phyloP scores from a whole-genome alignment of 64 coral and sea anemone genomes.

The Pocillopora damicornis region DNA sequence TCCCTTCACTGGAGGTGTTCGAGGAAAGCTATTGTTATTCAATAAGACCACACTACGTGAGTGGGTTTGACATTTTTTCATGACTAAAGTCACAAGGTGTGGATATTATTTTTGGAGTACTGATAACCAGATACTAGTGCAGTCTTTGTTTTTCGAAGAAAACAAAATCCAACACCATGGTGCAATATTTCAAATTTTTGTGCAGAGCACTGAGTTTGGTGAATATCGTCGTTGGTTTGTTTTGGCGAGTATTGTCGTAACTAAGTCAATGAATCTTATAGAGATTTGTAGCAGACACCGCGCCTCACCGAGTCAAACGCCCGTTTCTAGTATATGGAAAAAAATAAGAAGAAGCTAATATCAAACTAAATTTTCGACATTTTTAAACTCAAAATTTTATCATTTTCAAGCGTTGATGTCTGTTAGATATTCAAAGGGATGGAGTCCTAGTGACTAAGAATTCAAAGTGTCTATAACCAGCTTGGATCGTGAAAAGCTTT shows the following conservation, averaged over 20 bases:
- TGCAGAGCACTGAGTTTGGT: background rate
- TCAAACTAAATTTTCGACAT: background rate
- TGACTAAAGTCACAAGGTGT: background rate
- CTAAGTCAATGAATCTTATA: background rate
- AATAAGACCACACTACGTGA: background rate
- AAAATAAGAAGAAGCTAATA: background rate
- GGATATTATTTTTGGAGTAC: background rate
- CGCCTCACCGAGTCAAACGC: background rate
- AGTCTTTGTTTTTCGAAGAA: background rate
- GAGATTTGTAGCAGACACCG: background rate
- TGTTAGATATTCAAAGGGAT: too few species aligned
- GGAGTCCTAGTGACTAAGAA: too few species aligned
- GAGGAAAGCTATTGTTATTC: constrained; percentile 9
- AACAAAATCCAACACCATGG: background rate
- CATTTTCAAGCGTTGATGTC: too few species aligned
- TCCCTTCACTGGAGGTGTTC: background rate
- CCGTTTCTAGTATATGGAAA: background rate
- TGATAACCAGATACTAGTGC: background rate
- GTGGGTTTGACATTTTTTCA: background rate
- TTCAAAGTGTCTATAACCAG: too few species aligned
- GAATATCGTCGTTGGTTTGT: constrained; percentile 3
- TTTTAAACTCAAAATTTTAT: background rate
- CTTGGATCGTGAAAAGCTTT: too few species aligned
- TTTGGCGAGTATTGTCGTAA: background rate
- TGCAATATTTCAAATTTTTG: background rate